phyloP scores from a whole-genome alignment of 2,113 vertebrate genomes.

The Ctenodactylus gundi region DNA sequence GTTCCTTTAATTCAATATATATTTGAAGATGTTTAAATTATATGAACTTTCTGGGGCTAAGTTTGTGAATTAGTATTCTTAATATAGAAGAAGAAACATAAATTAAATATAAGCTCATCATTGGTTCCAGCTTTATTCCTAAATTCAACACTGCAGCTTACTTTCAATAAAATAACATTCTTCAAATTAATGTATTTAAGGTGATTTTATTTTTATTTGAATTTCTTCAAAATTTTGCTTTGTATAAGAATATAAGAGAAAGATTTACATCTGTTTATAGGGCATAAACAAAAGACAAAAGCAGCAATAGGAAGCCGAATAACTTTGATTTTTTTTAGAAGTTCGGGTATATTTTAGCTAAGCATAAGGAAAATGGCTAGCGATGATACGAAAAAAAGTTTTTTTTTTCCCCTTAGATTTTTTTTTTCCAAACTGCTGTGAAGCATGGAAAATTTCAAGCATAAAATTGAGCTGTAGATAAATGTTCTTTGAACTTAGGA shows the following conservation, averaged over 20 bases:
- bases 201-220: background rate
- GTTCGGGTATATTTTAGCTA: background rate
- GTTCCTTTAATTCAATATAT: background rate
- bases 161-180: background rate
- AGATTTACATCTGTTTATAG: background rate
- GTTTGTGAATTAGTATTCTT: background rate
- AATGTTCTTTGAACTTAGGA: conserved; percentile 55
- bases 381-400: background rate
- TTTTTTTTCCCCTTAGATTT: background rate
- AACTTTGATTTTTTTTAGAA: background rate
- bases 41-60: background rate
- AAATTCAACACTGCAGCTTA: background rate
- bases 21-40: background rate
- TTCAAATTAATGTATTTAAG: background rate
- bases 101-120: background rate
- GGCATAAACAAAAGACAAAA: background rate
- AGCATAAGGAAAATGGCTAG: background rate
- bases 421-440: conserved; percentile 15
- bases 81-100: background rate
- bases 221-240: background rate
- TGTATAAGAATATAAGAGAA: background rate
- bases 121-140: background rate
- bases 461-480: conserved; percentile 58
- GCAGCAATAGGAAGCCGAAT: background rate
- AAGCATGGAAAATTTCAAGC: conserved; percentile 6